phyloP scores from a whole-genome alignment of 2,113 vertebrate species.

The Calidris pygmaea region DNA sequence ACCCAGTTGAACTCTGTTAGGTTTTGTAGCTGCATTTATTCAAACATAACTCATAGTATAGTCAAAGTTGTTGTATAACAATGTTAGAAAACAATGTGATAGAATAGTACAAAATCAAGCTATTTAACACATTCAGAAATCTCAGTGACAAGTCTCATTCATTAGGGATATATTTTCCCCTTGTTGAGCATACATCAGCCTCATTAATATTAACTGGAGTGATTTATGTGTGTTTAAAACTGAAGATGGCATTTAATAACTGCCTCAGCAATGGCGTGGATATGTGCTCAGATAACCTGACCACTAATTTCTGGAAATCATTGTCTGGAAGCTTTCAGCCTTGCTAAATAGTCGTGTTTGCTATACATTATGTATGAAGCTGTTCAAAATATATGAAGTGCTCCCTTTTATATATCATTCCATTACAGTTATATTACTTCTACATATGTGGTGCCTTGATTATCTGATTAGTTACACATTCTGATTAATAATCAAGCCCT shows the following conservation, averaged over 20 bases:
- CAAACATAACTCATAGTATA: background rate
- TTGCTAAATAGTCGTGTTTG: background rate
- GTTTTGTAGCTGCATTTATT: background rate
- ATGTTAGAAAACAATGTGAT: background rate
- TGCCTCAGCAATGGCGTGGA: background rate
- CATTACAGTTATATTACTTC: background rate
- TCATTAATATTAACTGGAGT: background rate
- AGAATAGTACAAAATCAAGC: background rate
- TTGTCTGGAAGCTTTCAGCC: background rate
- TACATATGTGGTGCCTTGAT: background rate
- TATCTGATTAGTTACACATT: background rate
- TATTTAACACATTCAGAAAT: background rate
- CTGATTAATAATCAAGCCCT: background rate
- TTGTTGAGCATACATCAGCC: background rate
- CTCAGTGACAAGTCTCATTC: background rate
- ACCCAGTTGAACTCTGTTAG: background rate
- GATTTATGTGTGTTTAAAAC: background rate
- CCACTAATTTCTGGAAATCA: background rate
- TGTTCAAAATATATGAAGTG: background rate
- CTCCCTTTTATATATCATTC: background rate
- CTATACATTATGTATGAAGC: background rate
- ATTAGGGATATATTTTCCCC: background rate
- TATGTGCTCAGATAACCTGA: background rate
- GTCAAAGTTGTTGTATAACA: background rate
- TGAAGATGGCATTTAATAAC: slow-evolving; percentile 1